Base-by-base conservation (phyloP, 2,888 invertebrate species). In the Tetragonisca angustula region DNA sequence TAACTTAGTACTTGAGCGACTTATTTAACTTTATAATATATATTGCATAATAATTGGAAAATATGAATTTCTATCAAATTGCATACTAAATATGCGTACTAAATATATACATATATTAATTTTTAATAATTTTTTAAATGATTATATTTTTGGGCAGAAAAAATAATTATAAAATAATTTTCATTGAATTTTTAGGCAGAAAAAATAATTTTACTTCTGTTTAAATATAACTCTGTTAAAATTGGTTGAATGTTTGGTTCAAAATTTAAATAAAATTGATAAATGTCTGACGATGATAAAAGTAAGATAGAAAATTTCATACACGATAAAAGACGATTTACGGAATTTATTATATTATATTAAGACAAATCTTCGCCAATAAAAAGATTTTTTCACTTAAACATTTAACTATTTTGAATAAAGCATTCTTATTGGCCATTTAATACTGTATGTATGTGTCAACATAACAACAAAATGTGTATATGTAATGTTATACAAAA, bases 261-360 rank as follows among this genome's bases (percentile, higher is more conserved):
- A 36, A 36, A 36, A 43, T 43, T 43, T 43, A 9, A 43, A 9
- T 43, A 43, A 43, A 43, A 36, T 71, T 24, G 36, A 56, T 19
- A 64, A 64, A 21, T 43, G 36, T 43, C 36, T 43, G 61, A 59
- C 15, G 32, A 43, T 1, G 43, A 24, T 21, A 11, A 24, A 43
- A 27, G 11, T 72, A 49, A 61, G 61, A 43, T 61, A 56, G 17
- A 56, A 61, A 27, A 27, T 19, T 19, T 19, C 5, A 13, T 0
- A 15, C 9, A 61, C 24, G 0, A 61, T 59, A 6, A 13, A 27
- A 27, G n/a, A 13, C 49, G 24, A 52, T 54, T 36, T 54, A 24
- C 62, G 19, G 11, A 50, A 32, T 52, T 65, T 17, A 49, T 78
- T 78, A 15, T 13, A 52, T 52, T 67, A 27, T n/a, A n/a, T n/a